Conservation (phyloP, 2,113 vertebrate species). For the Engraulis encrasicolus region DNA sequence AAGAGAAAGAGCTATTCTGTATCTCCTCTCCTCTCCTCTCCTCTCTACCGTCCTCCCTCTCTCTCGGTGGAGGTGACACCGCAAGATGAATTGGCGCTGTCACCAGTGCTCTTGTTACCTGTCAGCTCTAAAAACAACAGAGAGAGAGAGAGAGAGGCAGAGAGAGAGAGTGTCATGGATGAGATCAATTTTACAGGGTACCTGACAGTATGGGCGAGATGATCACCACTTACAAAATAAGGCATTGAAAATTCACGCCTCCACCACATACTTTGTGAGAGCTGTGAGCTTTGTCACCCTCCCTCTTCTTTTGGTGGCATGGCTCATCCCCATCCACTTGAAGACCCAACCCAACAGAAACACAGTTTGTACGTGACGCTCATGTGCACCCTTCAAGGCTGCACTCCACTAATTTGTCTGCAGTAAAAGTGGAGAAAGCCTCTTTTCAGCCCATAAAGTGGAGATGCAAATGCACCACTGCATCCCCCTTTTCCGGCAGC, state of each 20-base stretch:
- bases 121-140: constrained; percentile 75
- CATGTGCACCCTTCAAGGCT: no score
- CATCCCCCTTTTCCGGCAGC: no score
- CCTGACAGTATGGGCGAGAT: neutral
- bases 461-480: no score
- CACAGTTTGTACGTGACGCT: no score
- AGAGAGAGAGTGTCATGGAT: no score
- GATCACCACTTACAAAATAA: neutral
- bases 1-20: constrained; percentile 13
- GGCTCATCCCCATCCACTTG: neutral
- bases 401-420: no score
- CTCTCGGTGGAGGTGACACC: constrained; percentile 59
- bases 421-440: no score
- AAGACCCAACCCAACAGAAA: neutral
- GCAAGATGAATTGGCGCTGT: constrained; percentile 74
- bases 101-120: constrained; percentile 73
- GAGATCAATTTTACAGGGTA: neutral
- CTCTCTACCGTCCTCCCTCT: constrained; percentile 31
- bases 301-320: neutral
- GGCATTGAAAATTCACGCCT: neutral
- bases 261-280: neutral
- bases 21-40: neutral
- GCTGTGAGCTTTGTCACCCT: neutral
- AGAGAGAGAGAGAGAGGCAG: constrained; percentile 2
- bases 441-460: no score